Evolutionary conservation across 1,140 invertebrate genomes (phyloP).

Genomic region (Rhopalosiphum maidis): DNA sequence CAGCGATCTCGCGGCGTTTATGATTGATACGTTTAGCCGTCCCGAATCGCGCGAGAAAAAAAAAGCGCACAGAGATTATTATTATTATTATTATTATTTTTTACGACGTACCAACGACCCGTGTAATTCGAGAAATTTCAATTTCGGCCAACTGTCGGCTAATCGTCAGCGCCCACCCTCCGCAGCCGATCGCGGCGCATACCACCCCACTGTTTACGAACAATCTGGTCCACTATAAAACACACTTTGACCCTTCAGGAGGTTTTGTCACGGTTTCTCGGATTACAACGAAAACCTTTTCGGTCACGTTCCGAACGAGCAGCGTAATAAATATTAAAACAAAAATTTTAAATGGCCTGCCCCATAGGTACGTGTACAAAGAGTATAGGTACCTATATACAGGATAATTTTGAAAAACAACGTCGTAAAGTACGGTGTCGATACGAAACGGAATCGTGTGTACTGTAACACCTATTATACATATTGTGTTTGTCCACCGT

Average conservation of each 20-base stretch:
- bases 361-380: background rate
- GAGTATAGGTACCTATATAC: background rate
- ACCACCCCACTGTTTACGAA: conserved; percentile 28
- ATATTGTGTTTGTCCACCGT: background rate
- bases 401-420: background rate
- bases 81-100: conserved; percentile 44
- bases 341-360: conserved; percentile 39
- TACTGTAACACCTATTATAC: background rate
- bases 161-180: conserved; percentile 41
- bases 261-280: conserved; percentile 55
- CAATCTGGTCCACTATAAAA: conserved; percentile 54
- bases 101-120: conserved; percentile 49
- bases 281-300: conserved; percentile 56
- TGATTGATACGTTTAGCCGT: conserved; percentile 27
- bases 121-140: conserved; percentile 58
- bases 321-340: conserved; percentile 53
- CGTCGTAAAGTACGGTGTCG: conserved; percentile 3
- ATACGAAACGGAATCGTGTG: background rate
- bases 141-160: conserved; percentile 57
- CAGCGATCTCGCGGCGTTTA: background rate
- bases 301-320: conserved; percentile 38
- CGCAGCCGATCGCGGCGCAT: background rate
- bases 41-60: conserved; percentile 5
- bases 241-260: conserved; percentile 55
- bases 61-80: conserved; percentile 28